Conservation (phyloP, 2,888 invertebrate species). For the Euphydryas editha region DNA sequence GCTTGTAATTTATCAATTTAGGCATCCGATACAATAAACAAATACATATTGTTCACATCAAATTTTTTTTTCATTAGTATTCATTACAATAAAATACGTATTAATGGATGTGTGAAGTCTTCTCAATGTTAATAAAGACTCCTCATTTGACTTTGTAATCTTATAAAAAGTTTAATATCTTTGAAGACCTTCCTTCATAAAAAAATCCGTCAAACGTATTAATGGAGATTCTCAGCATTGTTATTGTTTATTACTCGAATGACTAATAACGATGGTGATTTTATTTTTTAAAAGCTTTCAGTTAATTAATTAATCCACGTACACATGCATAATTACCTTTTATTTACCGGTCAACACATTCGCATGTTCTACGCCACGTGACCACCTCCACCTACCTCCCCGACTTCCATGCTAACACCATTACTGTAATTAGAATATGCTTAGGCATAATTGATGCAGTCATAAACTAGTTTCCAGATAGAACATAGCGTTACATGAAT, state of each 20-base stretch:
- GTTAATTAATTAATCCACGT: slow-evolving; percentile 46
- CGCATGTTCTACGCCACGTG: slow-evolving; percentile 67
- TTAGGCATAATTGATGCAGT: slow-evolving; percentile 80
- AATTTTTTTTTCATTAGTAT: too few relatives aligned
- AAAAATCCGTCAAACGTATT: slow-evolving; percentile 11
- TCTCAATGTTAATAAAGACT: not conserved
- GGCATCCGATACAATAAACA: too few relatives aligned
- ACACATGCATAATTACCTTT: slow-evolving; percentile 56
- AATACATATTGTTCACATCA: too few relatives aligned
- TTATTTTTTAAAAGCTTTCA: slow-evolving; percentile 48
- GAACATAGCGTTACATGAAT: slow-evolving; percentile 31
- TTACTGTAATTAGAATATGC: slow-evolving; percentile 82
- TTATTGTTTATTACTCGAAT: slow-evolving; percentile 35
- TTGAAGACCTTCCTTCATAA: not conserved
- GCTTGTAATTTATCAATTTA: too few relatives aligned
- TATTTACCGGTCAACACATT: slow-evolving; percentile 50
- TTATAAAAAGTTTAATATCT: slow-evolving; percentile 15
- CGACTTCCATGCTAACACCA: slow-evolving; percentile 73
- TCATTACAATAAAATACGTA: too few relatives aligned
- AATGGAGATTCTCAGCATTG: slow-evolving; percentile 24
- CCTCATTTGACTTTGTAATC: not conserved
- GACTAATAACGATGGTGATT: slow-evolving; percentile 39
- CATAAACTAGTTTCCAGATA: slow-evolving; percentile 54
- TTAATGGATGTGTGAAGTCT: too few relatives aligned
- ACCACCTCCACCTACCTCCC: slow-evolving; percentile 59